A percentile compares a stretch with the other conserved stretches of the same genome.
Evolutionary conservation across 2,888 invertebrate genomes (phyloP).

Genomic region (Serripes groenlandicus): DNA sequence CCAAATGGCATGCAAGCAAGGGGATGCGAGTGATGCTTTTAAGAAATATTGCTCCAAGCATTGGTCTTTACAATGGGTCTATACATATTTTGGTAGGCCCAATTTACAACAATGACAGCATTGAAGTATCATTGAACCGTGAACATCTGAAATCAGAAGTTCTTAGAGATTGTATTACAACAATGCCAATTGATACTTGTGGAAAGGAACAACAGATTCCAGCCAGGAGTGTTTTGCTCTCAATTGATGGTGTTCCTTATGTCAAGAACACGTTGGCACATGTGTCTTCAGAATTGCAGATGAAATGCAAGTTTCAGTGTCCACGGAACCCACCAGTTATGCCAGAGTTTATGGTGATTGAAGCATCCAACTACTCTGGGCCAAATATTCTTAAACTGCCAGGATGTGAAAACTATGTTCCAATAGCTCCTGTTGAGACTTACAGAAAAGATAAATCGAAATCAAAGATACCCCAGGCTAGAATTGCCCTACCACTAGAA

Average conservation of each 20-base stretch:
- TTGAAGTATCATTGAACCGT: neutral
- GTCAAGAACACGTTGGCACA: neutral
- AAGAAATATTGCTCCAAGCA: neutral
- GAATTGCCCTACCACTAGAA: neutral
- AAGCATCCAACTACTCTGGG: neutral
- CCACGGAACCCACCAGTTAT: neutral
- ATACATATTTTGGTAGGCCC: neutral
- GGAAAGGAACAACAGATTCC: neutral
- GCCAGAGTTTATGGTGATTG: slow-evolving; percentile 3
- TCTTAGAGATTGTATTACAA: neutral
- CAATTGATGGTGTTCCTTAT: neutral
- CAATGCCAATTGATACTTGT: neutral
- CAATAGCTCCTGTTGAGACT: neutral
- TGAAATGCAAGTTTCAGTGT: neutral
- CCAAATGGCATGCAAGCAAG: neutral
- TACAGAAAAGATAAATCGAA: neutral
- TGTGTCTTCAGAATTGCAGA: neutral
- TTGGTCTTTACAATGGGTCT: neutral
- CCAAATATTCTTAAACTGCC: slow-evolving; percentile 1
- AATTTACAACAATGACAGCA: neutral
- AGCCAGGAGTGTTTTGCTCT: neutral
- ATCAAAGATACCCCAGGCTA: neutral
- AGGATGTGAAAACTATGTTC: slow-evolving; percentile 2
- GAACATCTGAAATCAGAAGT: neutral
- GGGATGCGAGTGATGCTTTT: neutral